Evolutionary conservation across 2,113 vertebrate species (phyloP).

Genomic region (Scopus umbretta): DNA sequence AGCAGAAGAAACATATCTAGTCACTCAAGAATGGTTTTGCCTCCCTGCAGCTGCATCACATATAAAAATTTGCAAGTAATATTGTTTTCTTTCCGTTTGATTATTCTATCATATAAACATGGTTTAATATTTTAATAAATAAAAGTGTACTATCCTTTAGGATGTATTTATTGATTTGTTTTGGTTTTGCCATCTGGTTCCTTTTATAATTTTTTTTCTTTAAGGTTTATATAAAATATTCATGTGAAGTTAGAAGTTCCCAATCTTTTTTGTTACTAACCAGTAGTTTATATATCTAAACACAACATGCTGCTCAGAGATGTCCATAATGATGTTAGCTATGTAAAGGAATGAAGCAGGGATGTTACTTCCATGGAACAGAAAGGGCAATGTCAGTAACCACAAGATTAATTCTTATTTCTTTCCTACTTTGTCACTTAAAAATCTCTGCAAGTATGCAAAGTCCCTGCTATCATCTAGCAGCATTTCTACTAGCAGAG

Average conservation of each 20-base stretch:
- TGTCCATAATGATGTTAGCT: not conserved
- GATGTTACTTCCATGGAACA: not conserved
- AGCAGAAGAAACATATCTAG: not conserved
- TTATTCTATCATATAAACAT: not conserved
- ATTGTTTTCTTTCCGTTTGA: not conserved
- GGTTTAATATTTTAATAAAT: not conserved
- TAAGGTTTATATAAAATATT: not conserved
- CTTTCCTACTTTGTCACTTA: not conserved
- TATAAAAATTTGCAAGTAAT: not conserved
- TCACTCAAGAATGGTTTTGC: not conserved
- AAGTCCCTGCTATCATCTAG: not conserved
- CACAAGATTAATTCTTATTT: not conserved
- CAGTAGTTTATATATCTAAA: not conserved
- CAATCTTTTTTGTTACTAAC: not conserved
- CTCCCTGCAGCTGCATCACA: not conserved
- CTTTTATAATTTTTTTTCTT: not conserved
- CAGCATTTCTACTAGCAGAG: not conserved
- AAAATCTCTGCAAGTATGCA: not conserved
- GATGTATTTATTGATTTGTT: not conserved
- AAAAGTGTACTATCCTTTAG: not conserved
- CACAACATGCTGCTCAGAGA: not conserved
- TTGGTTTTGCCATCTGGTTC: not conserved
- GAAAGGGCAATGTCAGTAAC: not conserved
- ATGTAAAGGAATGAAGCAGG: not conserved
- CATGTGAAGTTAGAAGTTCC: not conserved